Evolutionary conservation across 2,113 vertebrate genomes (phyloP), one percentile per base, ranked within the genome.

Genomic region (Caretta caretta): DNA sequence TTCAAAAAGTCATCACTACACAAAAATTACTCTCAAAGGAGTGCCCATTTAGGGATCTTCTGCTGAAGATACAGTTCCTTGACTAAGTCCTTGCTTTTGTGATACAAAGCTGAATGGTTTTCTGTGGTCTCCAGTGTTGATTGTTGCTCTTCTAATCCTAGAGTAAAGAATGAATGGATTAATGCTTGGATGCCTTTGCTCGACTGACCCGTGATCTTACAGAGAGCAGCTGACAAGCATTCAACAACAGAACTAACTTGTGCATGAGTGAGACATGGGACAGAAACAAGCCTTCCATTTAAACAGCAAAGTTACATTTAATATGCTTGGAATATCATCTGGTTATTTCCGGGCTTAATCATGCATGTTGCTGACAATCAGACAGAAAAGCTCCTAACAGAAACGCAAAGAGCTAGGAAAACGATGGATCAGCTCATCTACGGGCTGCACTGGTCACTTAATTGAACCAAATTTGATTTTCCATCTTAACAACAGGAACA

Each of bases 151-250:
- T 90, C 89, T 38, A 20, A 79, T n/a, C 87, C 91, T 97, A 88
- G 87, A 94, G 89, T 54, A 95, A 93, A 92, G 84, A 96, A 95
- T 25, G 91, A 90, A 78, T n/a, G 42, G 35, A 96, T 95, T 94
- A 95, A 88, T 91, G 90, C 92, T 86, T 5, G 42, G 83, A 93
- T 92, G 84, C 88, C 83, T 84, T 69, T 10, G 69, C 42, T 22
- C 72, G 62, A 62, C 62, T 0, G 57, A 46, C 96, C 97, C 88
- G 90, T 97, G 97, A 97, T 83, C 42, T 69, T 85, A 72, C 24
- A 75, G 80, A 42, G 42, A 85, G 65, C 83, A 87, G 84, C 69
- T 57, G 94, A 62, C 13, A 31, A 54, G 12, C 8, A 31, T 13
- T 31, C 84, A 72, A 10, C 35, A 51, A 38, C 22, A 5, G 51